A percentile compares a stretch with the other conserved stretches of the same genome.
phyloP scores from a whole-genome alignment of 2,888 invertebrate genomes.

The Hymenopus coronatus region DNA sequence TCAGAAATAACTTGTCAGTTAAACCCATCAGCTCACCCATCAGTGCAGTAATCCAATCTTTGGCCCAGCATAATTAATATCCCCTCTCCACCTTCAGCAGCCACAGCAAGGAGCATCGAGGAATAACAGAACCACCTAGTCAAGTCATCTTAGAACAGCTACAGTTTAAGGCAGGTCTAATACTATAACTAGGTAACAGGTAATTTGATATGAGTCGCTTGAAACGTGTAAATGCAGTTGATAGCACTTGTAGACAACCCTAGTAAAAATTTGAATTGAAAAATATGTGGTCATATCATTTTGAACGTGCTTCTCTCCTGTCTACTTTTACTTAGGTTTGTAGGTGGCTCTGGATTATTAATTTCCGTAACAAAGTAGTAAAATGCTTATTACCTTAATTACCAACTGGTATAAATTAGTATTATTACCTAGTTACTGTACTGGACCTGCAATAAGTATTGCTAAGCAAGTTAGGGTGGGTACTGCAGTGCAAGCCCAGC shows the following conservation, averaged over 20 bases:
- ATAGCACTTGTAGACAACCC: not conserved
- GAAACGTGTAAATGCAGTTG: too few relatives aligned
- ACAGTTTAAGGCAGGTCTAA: not conserved
- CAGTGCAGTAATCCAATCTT: not conserved
- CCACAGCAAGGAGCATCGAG: not conserved
- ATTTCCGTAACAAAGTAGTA: too few relatives aligned
- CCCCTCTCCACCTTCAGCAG: slow-evolving; percentile 6
- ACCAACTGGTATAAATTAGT: too few relatives aligned
- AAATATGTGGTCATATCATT: not conserved
- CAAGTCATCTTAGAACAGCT: not conserved
- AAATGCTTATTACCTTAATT: too few relatives aligned
- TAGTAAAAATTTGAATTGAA: not conserved
- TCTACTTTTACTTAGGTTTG: too few relatives aligned
- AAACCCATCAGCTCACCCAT: not conserved
- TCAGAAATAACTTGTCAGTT: not conserved
- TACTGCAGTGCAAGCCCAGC: slow-evolving; percentile 18
- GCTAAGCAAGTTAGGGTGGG: not conserved
- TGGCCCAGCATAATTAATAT: not conserved
- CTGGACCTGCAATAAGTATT: not conserved
- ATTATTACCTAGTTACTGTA: too few relatives aligned
- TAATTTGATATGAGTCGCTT: too few relatives aligned
- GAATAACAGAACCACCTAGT: not conserved
- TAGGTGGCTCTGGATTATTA: too few relatives aligned
- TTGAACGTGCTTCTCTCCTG: too few relatives aligned
- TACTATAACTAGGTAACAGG: too few relatives aligned